Evolutionary conservation across 1,140 invertebrate species (phyloP).

Genomic region (Ruditapes philippinarum): DNA sequence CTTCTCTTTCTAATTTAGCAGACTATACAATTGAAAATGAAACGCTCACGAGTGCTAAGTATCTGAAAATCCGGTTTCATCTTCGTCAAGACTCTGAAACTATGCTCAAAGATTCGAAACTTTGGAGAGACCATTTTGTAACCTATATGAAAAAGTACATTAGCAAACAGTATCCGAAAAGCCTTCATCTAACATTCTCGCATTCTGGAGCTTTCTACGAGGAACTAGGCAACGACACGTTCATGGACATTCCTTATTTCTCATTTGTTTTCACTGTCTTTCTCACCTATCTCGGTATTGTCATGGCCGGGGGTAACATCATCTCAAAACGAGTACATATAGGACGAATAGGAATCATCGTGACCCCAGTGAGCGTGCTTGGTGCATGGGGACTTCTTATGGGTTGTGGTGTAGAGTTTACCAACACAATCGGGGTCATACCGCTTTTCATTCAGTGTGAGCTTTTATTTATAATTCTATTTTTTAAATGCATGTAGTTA

Average conservation of each 20-base stretch:
- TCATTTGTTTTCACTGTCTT: conserved; percentile 42
- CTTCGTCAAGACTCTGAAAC: conserved; percentile 20
- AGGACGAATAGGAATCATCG: conserved; percentile 9
- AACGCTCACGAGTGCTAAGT: not conserved
- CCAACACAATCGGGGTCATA: conserved; percentile 35
- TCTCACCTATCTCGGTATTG: conserved; percentile 31
- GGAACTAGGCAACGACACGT: conserved; percentile 29
- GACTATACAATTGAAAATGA: not conserved
- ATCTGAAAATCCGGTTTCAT: conserved; percentile 36
- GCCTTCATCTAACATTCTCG: not conserved
- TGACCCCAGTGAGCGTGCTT: conserved; percentile 39
- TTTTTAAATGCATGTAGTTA: too few species aligned
- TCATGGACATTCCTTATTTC: conserved; percentile 47
- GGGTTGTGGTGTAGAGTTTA: conserved; percentile 17
- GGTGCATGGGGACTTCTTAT: conserved; percentile 45
- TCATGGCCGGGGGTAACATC: conserved; percentile 20
- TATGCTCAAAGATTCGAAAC: not conserved
- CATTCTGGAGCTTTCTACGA: conserved; percentile 27
- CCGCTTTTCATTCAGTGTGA: conserved; percentile 26
- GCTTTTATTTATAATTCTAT: too few species aligned
- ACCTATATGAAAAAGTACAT: conserved; percentile 36
- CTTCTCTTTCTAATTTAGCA: not conserved
- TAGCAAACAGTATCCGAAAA: conserved; percentile 24
- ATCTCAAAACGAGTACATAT: conserved; percentile 36
- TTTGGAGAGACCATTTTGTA: conserved; percentile 39